Percentiles rank a stretch among this genome's conserved stretches.
Evolutionary conservation across 2,888 invertebrate genomes (phyloP).

Genomic region (Euproctis similis): DNA sequence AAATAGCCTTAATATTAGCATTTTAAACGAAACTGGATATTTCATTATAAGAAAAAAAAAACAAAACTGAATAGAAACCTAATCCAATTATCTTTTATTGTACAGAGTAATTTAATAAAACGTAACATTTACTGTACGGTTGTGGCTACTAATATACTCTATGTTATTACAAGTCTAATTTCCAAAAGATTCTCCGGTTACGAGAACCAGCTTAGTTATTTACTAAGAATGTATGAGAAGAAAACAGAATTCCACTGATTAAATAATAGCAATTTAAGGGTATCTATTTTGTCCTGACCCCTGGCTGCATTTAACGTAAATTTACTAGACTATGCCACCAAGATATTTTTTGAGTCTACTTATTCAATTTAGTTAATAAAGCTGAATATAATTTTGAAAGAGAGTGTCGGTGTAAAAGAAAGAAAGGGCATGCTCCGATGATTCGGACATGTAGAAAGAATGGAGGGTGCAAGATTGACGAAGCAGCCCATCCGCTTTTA

Average conservation of each 20-base stretch:
- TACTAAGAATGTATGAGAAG: conserved; percentile 3
- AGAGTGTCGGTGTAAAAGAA: no score
- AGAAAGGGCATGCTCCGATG: no score
- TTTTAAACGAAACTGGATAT: conserved; percentile 15
- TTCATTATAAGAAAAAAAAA: conserved; percentile 13
- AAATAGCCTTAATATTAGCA: conserved; percentile 15
- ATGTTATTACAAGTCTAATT: conserved; percentile 13
- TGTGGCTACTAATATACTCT: conserved; percentile 10
- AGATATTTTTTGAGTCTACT: no score
- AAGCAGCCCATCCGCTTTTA: no score
- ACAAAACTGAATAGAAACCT: conserved; percentile 18
- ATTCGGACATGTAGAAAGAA: no score
- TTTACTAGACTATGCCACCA: no score
- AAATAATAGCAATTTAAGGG: no score
- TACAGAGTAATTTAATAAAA: conserved; percentile 18
- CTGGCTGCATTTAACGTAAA: no score
- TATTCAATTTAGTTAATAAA: no score
- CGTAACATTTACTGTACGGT: conserved; percentile 11
- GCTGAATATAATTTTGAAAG: no score
- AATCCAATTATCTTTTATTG: conserved; percentile 31
- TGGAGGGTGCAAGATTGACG: no score
- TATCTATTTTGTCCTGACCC: no score
- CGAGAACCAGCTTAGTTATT: conserved; percentile 11
- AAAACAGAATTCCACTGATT: conserved; percentile 4
- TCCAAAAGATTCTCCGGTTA: conserved; percentile 8